Conservation (phyloP, 2,113 vertebrate species). For the Setophaga coronata region DNA sequence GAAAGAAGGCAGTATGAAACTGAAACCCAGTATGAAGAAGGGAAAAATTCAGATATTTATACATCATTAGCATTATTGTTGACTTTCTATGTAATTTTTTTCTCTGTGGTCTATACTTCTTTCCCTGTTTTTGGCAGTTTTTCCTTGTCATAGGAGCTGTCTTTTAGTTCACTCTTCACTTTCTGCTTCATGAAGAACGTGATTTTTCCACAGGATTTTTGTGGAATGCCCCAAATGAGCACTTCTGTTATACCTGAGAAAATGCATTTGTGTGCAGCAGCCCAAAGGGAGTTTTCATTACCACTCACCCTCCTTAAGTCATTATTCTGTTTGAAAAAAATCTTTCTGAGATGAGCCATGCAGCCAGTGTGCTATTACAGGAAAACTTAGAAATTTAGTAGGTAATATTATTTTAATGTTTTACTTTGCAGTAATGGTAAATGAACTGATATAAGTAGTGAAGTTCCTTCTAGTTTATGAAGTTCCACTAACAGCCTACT, state of each 20-base stretch:
- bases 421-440: not conserved
- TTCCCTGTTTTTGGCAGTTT: not conserved
- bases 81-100: not conserved
- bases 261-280: not conserved
- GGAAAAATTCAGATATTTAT: not conserved
- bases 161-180: not conserved
- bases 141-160: not conserved
- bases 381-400: not conserved
- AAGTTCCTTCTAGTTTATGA: not conserved
- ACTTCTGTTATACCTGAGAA: rapidly evolving
- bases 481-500: not conserved
- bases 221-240: not conserved
- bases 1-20: not conserved
- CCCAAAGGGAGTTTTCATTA: not conserved
- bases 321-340: not conserved
- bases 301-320: not conserved
- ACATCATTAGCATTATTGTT: not conserved
- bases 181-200: not conserved
- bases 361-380: not conserved
- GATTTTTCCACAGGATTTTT: not conserved
- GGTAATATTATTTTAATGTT: not conserved
- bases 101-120: not conserved
- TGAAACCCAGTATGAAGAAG: not conserved
- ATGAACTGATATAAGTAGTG: not conserved
- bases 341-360: not conserved